A percentile compares a stretch with the other conserved stretches of the same genome.
Evolutionary conservation across 2,797 vertebrate genomes (phyloP).

Genomic region (Crocidura indochinensis): DNA sequence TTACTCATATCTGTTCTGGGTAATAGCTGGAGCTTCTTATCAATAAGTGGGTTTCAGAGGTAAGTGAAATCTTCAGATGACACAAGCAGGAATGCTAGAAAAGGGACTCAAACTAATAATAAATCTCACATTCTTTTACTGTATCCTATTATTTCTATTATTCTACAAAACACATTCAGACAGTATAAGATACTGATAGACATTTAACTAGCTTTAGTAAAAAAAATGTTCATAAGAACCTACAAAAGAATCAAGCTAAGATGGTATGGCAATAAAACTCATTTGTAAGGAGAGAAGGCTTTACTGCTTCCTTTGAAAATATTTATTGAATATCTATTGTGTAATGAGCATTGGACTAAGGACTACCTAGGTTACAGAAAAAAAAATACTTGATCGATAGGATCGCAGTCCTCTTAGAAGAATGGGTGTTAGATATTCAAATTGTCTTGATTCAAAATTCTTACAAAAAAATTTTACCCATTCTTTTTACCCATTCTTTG

Average conservation of each 20-base stretch:
- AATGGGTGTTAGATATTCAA: neutral
- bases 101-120: neutral
- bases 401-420: neutral
- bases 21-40: neutral
- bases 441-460: conserved; percentile 29
- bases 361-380: neutral
- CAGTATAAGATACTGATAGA: neutral
- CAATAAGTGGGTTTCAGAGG: neutral
- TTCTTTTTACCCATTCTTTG: conserved; percentile 14
- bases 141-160: neutral
- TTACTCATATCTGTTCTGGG: neutral
- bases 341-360: neutral
- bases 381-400: neutral
- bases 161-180: neutral
- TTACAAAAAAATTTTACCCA: neutral
- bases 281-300: neutral
- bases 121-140: conserved; percentile 12
- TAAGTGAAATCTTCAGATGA: neutral
- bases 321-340: neutral
- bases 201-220: neutral
- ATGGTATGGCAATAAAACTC: conserved; percentile 14
- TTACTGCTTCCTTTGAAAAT: conserved; percentile 2
- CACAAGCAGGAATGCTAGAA: neutral
- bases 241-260: conserved; percentile 1
- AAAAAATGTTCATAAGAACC: neutral